Base-by-base conservation (phyloP, 2,888 invertebrate species). In the Zaprionus lineosus region DNA sequence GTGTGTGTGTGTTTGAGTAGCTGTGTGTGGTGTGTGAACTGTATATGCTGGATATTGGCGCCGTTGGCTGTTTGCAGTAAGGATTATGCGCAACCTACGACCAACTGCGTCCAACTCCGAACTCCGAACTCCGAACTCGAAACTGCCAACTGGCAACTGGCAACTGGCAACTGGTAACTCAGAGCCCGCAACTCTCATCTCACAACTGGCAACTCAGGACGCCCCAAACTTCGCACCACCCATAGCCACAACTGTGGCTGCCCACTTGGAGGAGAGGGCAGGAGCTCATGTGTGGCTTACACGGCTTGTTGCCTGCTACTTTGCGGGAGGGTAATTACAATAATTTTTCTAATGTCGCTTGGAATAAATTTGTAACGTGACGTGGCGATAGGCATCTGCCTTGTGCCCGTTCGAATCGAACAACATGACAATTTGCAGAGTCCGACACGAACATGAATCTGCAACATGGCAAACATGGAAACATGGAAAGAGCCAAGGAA, bases 351-450 rank as follows among this genome's bases (percentile, higher is more conserved):
- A 72, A 81, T 77, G 78, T 70, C 58, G 78, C 64, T 59, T 57
- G 75, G 78, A 61, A 82, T 78, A 75, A 75, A 82, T 84, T 84
- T 84, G 71, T 81, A 78, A 81, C 67, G 65, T 71, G 78, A 72
- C 73, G 62, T 73, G 72, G 37, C 60, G 84, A 82, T 82, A 78
- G 63, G 51, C 74, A 82, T 82, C 83, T 60, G 69, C 48, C 39
- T 28, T 9, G 48, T 29, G 48, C 47, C 43, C 26, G 44, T 60
- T 64, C 41, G 56, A 50, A 36, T 11, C 58, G 43, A 61, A 51
- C 71, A 83, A 84, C 84, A 81, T 84, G 81, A 78, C 81, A 81
- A 81, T 84, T 84, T 81, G 64, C 75, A 67, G 70, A 68, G 68
- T 24, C 39, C 65, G 68, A 68, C 83, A 77, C 83, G 83, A 82